Conservation (phyloP, 64 coral and sea anemone species). For the Dendronephthya gigantea region DNA sequence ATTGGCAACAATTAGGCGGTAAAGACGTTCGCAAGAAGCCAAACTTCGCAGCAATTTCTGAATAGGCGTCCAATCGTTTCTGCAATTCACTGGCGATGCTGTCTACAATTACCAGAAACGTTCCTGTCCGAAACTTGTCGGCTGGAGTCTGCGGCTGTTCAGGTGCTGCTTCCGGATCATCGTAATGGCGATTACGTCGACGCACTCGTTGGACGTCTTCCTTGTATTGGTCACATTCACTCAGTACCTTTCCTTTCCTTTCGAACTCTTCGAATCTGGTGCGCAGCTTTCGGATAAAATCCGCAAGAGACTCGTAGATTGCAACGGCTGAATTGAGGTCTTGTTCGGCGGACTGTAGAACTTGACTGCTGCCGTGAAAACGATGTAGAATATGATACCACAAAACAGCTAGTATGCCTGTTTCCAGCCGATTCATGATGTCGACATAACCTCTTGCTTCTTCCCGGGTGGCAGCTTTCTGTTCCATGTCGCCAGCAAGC, state of each 20-base stretch:
- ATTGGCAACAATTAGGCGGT: constrained; percentile 17
- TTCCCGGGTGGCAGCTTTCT: neutral
- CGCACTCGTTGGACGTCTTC: neutral
- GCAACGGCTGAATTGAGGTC: constrained; percentile 8
- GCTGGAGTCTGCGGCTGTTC: neutral
- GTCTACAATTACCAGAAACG: neutral
- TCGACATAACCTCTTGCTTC: neutral
- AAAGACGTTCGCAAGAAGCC: neutral
- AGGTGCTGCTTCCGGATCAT: constrained; percentile 10
- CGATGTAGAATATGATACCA: constrained; percentile 12
- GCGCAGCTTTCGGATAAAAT: constrained; percentile 1
- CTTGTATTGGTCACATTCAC: neutral
- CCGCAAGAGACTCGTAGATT: constrained; percentile 11
- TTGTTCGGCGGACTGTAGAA: constrained; percentile 2
- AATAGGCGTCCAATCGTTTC: neutral
- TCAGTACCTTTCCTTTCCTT: constrained; percentile 1
- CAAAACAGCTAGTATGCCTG: constrained; percentile 5
- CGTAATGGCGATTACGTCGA: constrained; percentile 8
- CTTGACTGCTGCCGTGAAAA: constrained; percentile 11
- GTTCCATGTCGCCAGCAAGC: neutral
- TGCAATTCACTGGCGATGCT: constrained; percentile 13
- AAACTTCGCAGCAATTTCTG: neutral
- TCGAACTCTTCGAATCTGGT: constrained; percentile 16
- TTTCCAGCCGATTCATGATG: neutral
- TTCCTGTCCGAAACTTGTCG: constrained; percentile 6